Evolutionary conservation across 2,797 vertebrate genomes (phyloP), one percentile per base, ranked within the genome.

Genomic region (Uromys caudimaculatus): DNA sequence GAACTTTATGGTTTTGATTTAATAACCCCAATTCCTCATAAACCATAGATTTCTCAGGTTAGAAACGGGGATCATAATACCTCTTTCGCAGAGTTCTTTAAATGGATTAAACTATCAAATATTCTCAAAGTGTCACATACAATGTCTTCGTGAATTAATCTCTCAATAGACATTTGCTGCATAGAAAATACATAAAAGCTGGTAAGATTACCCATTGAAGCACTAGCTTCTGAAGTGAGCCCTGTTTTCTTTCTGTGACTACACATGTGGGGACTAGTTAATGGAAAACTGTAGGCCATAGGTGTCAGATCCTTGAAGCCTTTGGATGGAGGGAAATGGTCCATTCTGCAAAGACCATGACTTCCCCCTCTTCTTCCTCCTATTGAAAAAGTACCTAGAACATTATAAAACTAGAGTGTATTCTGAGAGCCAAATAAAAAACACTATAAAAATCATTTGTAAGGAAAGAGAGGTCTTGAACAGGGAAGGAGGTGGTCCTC

Each of bases 351-450:
- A 16, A 69, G 60, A 89, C 17, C 16, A 77, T 1, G 47, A 86
- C 38, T 91, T 54, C 47, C 52, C 54, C 5, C 78, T 60, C 73
- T 32, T 29, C 69, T 5, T 44, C 3, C 10, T 58, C 52, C 54
- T 73, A 73, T 56, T 91, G 69, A 67, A 44, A 35, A 87, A 47
- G 52, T 29, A 77, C 90, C n/a, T 86, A 67, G 62, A 96, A 87
- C 29, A 82, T 35, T 78, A 38, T 75, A 67, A 93, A 95, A 27
- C 24, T 71, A 90, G 29, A 85, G 17, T 84, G 76, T 52, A 77
- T 23, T 94, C 79, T 87, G 79, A 94, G 62, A 93, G 67, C 41
- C 62, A 27, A 44, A 32, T 56, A 47, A 91, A 87, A 82, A 88
- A 41, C 41, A 89, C 47, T 27, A 52, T 14, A 52, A 35, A 95